A percentile compares a stretch with the other conserved stretches of the same genome.
phyloP scores from a whole-genome alignment of 2,888 invertebrate genomes.

The Morpho achilles region DNA sequence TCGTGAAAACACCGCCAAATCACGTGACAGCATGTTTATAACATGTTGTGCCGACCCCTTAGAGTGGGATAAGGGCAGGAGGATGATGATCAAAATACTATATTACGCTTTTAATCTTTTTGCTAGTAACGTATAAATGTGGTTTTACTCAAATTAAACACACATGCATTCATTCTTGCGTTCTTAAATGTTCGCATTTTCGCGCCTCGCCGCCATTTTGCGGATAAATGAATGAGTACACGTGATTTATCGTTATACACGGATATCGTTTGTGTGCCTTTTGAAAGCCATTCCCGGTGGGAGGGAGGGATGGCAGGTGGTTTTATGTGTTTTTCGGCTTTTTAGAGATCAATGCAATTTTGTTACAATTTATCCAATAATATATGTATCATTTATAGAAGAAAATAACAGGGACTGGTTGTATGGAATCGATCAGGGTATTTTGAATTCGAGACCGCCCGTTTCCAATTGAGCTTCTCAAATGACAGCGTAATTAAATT shows the following conservation, averaged over 20 bases:
- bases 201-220: conserved; percentile 22
- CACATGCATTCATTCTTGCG: neutral
- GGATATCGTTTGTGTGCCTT: conserved; percentile 14
- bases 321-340: conserved; percentile 12
- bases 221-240: conserved; percentile 20
- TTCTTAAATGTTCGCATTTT: conserved; percentile 13
- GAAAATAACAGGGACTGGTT: too few relatives aligned
- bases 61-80: too few relatives aligned
- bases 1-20: too few relatives aligned
- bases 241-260: conserved; percentile 25
- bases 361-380: neutral
- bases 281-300: conserved; percentile 6
- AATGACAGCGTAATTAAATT: too few relatives aligned
- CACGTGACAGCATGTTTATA: too few relatives aligned
- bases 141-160: neutral
- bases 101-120: too few relatives aligned
- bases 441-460: too few relatives aligned
- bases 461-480: too few relatives aligned
- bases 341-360: conserved; percentile 5
- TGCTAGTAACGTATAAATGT: neutral
- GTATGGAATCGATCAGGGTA: too few relatives aligned
- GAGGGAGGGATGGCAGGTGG: conserved; percentile 5
- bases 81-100: too few relatives aligned
- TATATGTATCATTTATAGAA: too few relatives aligned
- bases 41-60: too few relatives aligned